Base-by-base conservation (phyloP, 2,113 vertebrate species). In the Corythornis cristatus region DNA sequence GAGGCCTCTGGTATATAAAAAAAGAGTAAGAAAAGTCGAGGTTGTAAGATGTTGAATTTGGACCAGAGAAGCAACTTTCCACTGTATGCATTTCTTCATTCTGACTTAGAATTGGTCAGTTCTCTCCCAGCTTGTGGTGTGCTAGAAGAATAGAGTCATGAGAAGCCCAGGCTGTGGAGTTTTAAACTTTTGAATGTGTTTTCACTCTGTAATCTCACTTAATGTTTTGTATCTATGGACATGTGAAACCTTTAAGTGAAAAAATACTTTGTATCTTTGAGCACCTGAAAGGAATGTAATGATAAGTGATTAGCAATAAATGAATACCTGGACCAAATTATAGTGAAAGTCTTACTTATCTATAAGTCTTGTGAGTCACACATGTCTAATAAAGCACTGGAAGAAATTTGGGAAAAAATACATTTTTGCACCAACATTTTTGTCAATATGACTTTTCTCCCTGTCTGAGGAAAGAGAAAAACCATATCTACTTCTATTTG, bases 401-500 rank as follows among this genome's bases (percentile, higher is more conserved):
- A 40, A 64, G 25, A 75, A 4, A 11, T 8, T 72, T 26, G 23
- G 50, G 20, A 71, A 19, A 75, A 93, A 66, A 13, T 42, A 5
- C 18, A 8, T 86, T n/a, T 62, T 40, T 60, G 15, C 12, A 13
- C 2, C 26, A 42, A 10, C 58, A 28, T 73, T 84, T 50, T 42
- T 84, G 31, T 46, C 45, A 7, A 2, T 60, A 4, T 50, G 7
- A 1, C 17, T 73, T 93, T 83, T 37, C n/a, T 53, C 2, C 3
- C 15, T 65, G 5, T 28, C 8, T 48, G 28, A 84, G 4, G 17
- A 54, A 89, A 46, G 10, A 35, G 8, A 43, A 90, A 56, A 57
- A 14, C 0, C 6, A 15, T 0, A 1, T 28, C 64, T 71, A 33
- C 5, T 5, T 42, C 3, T 64, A 31, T 64, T 73, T 67, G 23